Conservation (phyloP, 1,140 invertebrate species). For the Apis mellifera region Amel_HAv3.1 CM009940.2:10626001-10626500, state of each 20-base stretch:
- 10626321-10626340: constrained; percentile 15
- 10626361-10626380: background rate
- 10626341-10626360: constrained; percentile 8
- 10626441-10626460: background rate
- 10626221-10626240: background rate
- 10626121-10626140: background rate
- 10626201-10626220: background rate
- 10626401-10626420: background rate
- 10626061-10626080: too few relatives aligned
- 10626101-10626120: background rate
- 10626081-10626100: too few relatives aligned
- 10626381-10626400: background rate
- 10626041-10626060: too few relatives aligned
- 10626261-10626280: constrained; percentile 3
- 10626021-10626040: too few relatives aligned
- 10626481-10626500: background rate
- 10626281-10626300: constrained; percentile 21
- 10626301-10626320: constrained; percentile 22
- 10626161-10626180: background rate
- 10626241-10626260: background rate
- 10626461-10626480: background rate
- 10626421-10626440: background rate
- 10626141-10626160: background rate
- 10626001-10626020: too few relatives aligned
- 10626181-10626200: too few relatives aligned